These are phyloP conservation scores for Haemorhous mexicanus DNA, from an alignment of 2,113 vertebrate genomes.

Conservation along the genomic window DNA sequence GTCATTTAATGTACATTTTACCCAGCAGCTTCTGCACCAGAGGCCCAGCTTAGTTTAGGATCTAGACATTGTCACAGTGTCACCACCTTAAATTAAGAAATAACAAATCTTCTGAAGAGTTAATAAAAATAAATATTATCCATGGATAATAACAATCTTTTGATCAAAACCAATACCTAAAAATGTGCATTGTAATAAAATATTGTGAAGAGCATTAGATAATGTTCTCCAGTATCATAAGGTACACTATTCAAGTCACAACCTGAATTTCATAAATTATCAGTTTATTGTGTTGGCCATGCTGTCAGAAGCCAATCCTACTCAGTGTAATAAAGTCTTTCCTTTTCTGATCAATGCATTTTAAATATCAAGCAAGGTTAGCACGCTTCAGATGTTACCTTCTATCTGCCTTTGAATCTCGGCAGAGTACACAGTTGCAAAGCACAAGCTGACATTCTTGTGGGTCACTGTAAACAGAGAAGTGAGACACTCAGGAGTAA, in stretches of 20 bases:
- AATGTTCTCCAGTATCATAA: not conserved
- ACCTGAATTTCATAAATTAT: not conserved
- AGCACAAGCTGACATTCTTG: not conserved
- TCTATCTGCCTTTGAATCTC: not conserved
- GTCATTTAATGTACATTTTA: not conserved
- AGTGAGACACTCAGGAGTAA: not conserved
- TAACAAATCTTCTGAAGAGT: not conserved
- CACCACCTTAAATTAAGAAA: not conserved
- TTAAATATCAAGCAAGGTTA: not conserved
- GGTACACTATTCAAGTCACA: not conserved
- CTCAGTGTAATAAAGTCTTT: not conserved
- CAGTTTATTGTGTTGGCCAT: not conserved
- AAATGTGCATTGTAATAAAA: not conserved
- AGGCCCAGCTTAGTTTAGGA: not conserved
- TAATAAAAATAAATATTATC: not conserved
- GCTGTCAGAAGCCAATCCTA: not conserved
- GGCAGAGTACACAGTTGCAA: not conserved
- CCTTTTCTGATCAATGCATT: not conserved
- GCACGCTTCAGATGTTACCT: not conserved
- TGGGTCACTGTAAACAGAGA: not conserved
- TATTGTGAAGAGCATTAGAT: not conserved
- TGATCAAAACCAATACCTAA: not conserved
- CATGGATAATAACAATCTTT: not conserved
- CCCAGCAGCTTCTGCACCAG: not conserved
- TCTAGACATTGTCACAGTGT: not conserved